Conservation (phyloP, 2,888 invertebrate genomes). For the Nemoura dubitans region DNA sequence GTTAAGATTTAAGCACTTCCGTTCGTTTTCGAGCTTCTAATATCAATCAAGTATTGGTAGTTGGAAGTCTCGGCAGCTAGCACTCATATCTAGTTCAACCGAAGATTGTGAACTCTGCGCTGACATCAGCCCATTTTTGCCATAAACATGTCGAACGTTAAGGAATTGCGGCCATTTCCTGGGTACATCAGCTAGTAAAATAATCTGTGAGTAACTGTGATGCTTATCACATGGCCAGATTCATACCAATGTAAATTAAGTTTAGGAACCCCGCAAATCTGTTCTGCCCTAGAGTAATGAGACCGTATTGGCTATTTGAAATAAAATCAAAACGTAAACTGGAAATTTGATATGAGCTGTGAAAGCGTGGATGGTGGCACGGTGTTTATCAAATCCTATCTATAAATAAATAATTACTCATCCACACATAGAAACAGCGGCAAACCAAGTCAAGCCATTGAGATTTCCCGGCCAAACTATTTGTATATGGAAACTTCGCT, state of each 20-base stretch:
- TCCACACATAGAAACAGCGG: background rate
- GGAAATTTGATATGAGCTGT: background rate
- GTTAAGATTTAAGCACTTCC: no score
- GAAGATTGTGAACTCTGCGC: background rate
- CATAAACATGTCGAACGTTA: background rate
- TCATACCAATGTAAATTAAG: background rate
- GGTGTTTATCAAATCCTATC: background rate
- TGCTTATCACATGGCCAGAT: background rate
- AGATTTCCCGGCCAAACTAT: background rate
- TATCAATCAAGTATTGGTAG: no score
- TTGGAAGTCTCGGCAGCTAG: no score
- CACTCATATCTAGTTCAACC: no score
- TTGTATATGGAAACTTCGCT: background rate
- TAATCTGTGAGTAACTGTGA: background rate
- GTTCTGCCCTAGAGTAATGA: background rate
- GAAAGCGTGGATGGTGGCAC: background rate
- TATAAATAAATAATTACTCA: background rate
- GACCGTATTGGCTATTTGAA: background rate
- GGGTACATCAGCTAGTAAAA: background rate
- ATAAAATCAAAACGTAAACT: background rate
- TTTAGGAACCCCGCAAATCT: background rate
- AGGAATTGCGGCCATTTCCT: background rate
- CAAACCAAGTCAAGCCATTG: background rate
- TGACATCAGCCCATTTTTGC: background rate
- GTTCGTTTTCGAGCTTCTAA: no score